These are phyloP conservation scores for Condylura cristata DNA, from an alignment of 2,113 vertebrate genomes.

Conservation along the genomic window DNA sequence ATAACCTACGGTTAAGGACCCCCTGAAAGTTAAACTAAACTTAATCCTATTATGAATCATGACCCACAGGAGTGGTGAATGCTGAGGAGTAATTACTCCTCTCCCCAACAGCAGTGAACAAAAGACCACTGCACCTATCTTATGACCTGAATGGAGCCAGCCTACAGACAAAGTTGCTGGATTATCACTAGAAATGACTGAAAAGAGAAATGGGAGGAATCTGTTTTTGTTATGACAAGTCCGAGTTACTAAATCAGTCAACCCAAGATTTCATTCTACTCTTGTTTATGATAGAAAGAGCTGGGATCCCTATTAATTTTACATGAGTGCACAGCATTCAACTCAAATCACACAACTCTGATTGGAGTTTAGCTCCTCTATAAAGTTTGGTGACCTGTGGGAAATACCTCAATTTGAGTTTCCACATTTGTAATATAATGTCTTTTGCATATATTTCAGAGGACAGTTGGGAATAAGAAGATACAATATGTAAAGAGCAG, in stretches of 20 bases:
- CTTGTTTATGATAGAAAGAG: neutral
- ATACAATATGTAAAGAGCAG: neutral
- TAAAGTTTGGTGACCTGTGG: neutral
- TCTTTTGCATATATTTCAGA: neutral
- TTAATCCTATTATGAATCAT: neutral
- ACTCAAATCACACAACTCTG: neutral
- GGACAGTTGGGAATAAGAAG: neutral
- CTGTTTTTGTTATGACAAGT: neutral
- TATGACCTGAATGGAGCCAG: neutral
- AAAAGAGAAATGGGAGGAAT: neutral
- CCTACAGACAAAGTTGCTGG: neutral
- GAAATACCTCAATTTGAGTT: neutral
- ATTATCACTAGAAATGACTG: neutral
- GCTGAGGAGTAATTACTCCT: neutral
- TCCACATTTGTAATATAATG: neutral
- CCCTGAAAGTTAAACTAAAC: neutral
- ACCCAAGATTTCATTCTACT: neutral
- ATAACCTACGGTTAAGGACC: no score
- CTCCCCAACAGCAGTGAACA: neutral
- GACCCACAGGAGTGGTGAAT: no score
- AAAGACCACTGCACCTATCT: neutral
- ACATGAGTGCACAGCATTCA: neutral
- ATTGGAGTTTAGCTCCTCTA: neutral
- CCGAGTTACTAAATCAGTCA: neutral
- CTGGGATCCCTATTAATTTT: neutral